Base-by-base conservation (phyloP, 2,888 invertebrate genomes). In the Drosophila mayaguana region DNA sequence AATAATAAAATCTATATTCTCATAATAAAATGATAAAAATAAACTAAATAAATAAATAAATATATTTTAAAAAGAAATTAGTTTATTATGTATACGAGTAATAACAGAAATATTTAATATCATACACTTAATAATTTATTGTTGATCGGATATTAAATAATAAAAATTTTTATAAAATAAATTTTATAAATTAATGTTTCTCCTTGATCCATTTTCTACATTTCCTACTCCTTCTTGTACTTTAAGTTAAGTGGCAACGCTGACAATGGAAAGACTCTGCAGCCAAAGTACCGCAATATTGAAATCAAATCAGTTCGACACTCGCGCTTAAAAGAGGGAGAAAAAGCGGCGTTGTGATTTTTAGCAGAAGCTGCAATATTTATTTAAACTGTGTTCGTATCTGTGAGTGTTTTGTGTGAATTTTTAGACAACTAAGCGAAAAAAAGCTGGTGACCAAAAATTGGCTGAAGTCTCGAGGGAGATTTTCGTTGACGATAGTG, bases 401-500 rank as follows among this genome's bases (percentile, higher is more conserved):
- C 12, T 45, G 5, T n/a, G 54, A 43, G 20, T 20, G n/a, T 50
- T 16, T 45, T 40, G 53, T 45, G 53, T 51, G 51, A 51, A 57
- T 64, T 67, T 80, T 77, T 71, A 67, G 74, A 75, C 60, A 75
- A 55, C 63, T 56, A 72, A 72, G 66, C 79, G 46, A 56, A 34
- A 59, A 59, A 75, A 70, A 78, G 67, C 51, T 55, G 62, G 59
- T 63, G 65, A 20, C 16, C 63, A 57, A 75, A 57, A 79, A 68
- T 67, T 61, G 78, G 63, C 63, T 56, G 8, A 55, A 61, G 54
- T 46, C 73, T 59, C 66, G 75, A 34, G 72, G 57, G 79, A 59
- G 88, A 86, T 84, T 65, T 72, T 65, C 72, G 75, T 59, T 50
- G 57, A 18, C 69, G 85, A 88, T 88, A 78, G 68, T 57, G 75